phyloP scores from a whole-genome alignment of 2,113 vertebrate genomes.

The Papio anubis region DNA sequence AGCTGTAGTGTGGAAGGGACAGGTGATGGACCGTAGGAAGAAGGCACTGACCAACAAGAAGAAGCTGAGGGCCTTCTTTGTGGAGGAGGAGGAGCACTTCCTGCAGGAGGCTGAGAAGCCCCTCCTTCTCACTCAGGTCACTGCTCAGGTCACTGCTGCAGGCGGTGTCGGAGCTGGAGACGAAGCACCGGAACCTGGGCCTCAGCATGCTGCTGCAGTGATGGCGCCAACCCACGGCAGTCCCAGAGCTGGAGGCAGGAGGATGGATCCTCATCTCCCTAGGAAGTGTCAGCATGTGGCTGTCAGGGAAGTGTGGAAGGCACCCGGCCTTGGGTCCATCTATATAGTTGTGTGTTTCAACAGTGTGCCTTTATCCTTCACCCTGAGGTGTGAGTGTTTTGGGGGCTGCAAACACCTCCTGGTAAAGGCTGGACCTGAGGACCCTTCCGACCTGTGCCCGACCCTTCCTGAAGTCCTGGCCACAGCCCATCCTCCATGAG shows the following conservation, averaged over 20 bases:
- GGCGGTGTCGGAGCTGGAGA: conserved; percentile 66
- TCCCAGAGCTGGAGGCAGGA: neutral
- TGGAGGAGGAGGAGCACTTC: conserved; percentile 70
- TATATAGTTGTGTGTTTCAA: neutral
- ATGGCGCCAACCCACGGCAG: neutral
- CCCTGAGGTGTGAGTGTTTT: neutral
- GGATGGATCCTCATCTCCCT: neutral
- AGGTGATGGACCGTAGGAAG: conserved; percentile 76
- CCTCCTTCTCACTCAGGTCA: too few relatives aligned
- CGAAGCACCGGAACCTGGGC: conserved; percentile 63
- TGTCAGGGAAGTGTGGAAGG: neutral
- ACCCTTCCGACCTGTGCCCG: neutral
- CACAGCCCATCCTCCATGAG: neutral
- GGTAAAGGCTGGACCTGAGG: neutral
- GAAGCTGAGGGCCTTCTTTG: conserved; percentile 71
- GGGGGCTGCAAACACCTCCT: neutral
- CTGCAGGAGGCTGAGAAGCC: conserved; percentile 59
- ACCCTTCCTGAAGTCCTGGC: neutral
- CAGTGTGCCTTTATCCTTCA: neutral
- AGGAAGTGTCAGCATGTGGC: neutral
- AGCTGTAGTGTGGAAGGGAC: conserved; percentile 74
- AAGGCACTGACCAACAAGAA: conserved; percentile 73
- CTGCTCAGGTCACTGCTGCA: conserved; percentile 62
- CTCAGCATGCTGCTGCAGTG: conserved; percentile 75
- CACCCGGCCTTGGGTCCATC: neutral